Evolutionary conservation across 2,113 vertebrate genomes (phyloP), one percentile per base, ranked within the genome.

Genomic region (Actenoides hombroni): DNA sequence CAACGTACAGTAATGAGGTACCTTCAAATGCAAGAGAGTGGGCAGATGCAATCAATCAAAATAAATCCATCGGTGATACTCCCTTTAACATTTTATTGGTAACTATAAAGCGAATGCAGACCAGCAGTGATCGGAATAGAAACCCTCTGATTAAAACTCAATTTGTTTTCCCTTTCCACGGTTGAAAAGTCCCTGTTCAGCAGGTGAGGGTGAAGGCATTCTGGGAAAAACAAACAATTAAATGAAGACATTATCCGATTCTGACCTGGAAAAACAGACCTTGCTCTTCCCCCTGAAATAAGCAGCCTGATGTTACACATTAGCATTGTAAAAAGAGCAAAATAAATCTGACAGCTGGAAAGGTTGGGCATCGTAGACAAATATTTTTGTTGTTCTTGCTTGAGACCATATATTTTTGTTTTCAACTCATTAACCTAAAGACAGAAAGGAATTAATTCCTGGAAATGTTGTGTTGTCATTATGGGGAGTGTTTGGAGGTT

Each of bases 21-120:
- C 75, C 95, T 97, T 92, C 64, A 94, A 89, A 96, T 95, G 88
- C 97, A 83, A 46, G 92, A 68, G 74, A 91, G 87, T 25, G 92
- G 95, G 89, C 76, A 94, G 94, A 90, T 71, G 90, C 96, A 61
- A 96, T 96, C 95, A 93, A 95, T 96, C 96, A 92, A 64, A 88
- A 85, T 77, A 78, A 94, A 83, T 81, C 94, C 85, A 56, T 61
- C 31, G n/a, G 75, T 68, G 91, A 57, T 88, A 1, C 92, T 79
- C 94, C 78, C 89, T 93, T 63, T 48, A 78, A 44, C 54, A 65
- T 86, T 74, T 96, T 95, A 93, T 85, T 96, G 91, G 87, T 84
- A 53, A 68, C 95, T 90, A 21, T 76, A 80, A 92, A 97, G 82
- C 20, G 8, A 13, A 80, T 63, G 85, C 19, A n/a, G 80, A 57